These are phyloP conservation scores for Zaprionus vittiger DNA, from an alignment of 1,140 invertebrate species.

Conservation along the genomic window DNA sequence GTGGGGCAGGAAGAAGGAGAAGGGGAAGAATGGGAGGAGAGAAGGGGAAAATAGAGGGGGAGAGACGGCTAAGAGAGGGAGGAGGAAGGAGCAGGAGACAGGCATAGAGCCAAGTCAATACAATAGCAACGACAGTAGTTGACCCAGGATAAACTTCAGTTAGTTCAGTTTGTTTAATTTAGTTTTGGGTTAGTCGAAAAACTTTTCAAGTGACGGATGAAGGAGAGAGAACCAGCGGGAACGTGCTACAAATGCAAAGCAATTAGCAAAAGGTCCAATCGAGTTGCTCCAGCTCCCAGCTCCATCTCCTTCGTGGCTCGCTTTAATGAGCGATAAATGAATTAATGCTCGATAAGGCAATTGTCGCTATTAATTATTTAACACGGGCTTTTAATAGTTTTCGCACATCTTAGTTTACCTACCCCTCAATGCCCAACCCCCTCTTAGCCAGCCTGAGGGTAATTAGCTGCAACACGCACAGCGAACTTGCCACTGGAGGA, in stretches of 20 bases:
- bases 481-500: conserved; percentile 6
- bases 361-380: conserved; percentile 76
- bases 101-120: conserved; percentile 47
- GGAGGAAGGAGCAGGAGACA: neutral
- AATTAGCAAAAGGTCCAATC: conserved; percentile 43
- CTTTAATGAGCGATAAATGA: conserved; percentile 70
- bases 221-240: neutral
- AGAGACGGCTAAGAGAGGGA: no score
- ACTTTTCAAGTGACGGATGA: conserved; percentile 29
- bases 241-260: conserved; percentile 53
- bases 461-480: conserved; percentile 58
- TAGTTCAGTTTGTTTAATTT: conserved; percentile 46
- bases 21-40: neutral
- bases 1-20: neutral
- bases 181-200: conserved; percentile 40
- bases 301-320: neutral
- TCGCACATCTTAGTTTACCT: conserved; percentile 33
- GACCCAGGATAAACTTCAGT: conserved; percentile 36
- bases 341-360: conserved; percentile 76
- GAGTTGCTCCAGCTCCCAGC: neutral
- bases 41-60: neutral
- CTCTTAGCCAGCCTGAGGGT: conserved; percentile 4
- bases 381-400: conserved; percentile 68
- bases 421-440: neutral
- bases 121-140: conserved; percentile 51